A percentile compares a stretch with the other conserved stretches of the same genome.
phyloP scores from a whole-genome alignment of 2,113 vertebrate species.

The Petaurus breviceps region DNA sequence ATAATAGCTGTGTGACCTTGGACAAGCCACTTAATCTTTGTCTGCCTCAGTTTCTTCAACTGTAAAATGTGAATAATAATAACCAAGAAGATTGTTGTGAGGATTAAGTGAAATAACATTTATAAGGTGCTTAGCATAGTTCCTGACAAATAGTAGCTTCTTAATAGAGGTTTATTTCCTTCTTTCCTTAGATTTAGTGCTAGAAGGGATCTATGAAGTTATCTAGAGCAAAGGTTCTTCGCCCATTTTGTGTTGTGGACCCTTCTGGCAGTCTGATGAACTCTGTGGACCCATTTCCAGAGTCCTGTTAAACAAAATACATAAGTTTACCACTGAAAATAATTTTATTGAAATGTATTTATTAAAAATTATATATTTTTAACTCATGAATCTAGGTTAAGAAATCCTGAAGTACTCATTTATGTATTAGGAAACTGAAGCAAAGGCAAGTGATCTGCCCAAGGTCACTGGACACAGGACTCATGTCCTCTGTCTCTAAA shows the following conservation, averaged over 20 bases:
- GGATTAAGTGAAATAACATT: background rate
- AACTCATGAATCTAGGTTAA: background rate
- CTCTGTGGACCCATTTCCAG: background rate
- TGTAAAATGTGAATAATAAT: background rate
- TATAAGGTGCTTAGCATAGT: background rate
- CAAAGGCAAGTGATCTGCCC: background rate
- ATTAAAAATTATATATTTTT: background rate
- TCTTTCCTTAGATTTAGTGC: background rate
- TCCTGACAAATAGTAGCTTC: background rate
- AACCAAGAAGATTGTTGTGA: background rate
- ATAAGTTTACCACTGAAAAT: background rate
- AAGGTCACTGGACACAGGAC: background rate
- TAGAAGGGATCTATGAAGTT: background rate
- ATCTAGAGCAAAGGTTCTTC: background rate
- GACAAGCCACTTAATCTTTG: background rate
- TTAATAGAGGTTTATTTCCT: background rate
- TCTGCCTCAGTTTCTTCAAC: background rate
- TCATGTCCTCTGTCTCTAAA: background rate
- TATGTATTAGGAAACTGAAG: background rate
- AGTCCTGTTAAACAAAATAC: background rate
- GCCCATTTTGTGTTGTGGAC: background rate
- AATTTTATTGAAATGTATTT: background rate
- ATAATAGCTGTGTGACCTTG: background rate
- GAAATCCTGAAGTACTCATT: background rate
- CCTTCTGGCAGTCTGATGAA: background rate